Evolutionary conservation across 2,797 vertebrate species (phyloP), one percentile per base, ranked within the genome.

Genomic region (Lacerta agilis): DNA sequence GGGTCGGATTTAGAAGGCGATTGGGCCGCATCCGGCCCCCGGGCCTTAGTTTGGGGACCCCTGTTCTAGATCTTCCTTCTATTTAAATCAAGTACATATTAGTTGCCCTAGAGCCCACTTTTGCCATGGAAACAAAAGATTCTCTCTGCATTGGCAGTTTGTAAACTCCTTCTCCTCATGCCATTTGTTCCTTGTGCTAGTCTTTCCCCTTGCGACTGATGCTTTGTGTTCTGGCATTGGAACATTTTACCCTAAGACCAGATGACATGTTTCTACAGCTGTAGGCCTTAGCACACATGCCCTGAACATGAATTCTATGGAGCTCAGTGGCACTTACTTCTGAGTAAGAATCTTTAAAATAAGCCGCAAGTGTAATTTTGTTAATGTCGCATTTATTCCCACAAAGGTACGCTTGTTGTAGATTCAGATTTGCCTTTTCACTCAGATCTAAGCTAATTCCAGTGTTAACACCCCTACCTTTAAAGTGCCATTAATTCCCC

Each of bases 401-500:
- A 36, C 15, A 77, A 17, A 67, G 33, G 11, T 27, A n/a, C 11
- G 17, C 61, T 25, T 29, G 5, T 64, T 61, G 36, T 23, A 41
- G 8, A 27, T 79, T 84, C 49, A 73, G 2, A 1, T 41, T 2
- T 58, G 45, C 36, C 10, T 80, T 92, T 18, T 0, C 79, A 5
- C 38, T 72, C 41, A 77, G 86, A 85, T 90, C 79, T 87, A 0
- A 81, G 33, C 83, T 83, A 41, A 25, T 0, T 0, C 15, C 9
- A 4, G 18, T 76, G 0, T 78, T 13, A 3, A 1, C 81, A 29
- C 71, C 41, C 85, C 4, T 87, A 27, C 80, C 80, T 93, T 90
- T 72, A 55, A 89, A 79, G 88, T 92, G 86, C 86, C 1, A 4
- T 90, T 87, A 90, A 93, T n/a, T n/a, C n/a, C n/a, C n/a, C n/a